Evolutionary conservation across 1,140 invertebrate genomes (phyloP).

Genomic region (Callitettix versicolor): DNA sequence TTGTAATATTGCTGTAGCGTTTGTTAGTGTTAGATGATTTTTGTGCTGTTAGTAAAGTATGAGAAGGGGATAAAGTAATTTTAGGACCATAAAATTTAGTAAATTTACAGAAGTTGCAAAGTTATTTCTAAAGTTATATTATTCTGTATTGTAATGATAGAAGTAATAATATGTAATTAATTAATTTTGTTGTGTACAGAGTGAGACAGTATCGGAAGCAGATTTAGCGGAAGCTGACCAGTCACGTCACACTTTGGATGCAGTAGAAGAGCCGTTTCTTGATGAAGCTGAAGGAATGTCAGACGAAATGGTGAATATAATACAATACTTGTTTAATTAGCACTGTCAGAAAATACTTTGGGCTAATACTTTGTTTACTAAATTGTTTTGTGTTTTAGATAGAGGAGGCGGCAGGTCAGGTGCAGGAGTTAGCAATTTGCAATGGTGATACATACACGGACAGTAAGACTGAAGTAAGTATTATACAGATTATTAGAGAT

Average conservation of each 20-base stretch:
- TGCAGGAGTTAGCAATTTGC: not conserved
- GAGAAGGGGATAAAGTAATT: too few relatives aligned
- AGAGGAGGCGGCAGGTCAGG: not conserved
- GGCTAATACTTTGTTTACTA: not conserved
- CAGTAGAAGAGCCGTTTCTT: not conserved
- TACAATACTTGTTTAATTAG: not conserved
- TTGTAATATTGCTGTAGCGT: too few relatives aligned
- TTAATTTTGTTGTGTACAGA: not conserved
- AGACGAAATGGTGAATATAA: not conserved
- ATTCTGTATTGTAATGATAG: too few relatives aligned
- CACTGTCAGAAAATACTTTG: not conserved
- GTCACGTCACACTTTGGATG: conserved; percentile 1
- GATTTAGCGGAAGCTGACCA: conserved; percentile 17
- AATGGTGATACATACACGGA: conserved; percentile 1
- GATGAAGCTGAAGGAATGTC: conserved; percentile 1
- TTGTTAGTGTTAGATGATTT: too few relatives aligned
- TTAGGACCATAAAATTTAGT: too few relatives aligned
- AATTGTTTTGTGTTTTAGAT: not conserved
- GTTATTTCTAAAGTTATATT: too few relatives aligned
- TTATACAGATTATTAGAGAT: too few relatives aligned
- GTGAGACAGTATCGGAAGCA: conserved; percentile 8
- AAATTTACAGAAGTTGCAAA: too few relatives aligned
- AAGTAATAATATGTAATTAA: too few relatives aligned
- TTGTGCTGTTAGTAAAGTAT: too few relatives aligned
- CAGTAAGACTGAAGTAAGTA: conserved; percentile 10